Conservation (phyloP, 2,113 vertebrate species). For the Xyrauchen texanus region DNA sequence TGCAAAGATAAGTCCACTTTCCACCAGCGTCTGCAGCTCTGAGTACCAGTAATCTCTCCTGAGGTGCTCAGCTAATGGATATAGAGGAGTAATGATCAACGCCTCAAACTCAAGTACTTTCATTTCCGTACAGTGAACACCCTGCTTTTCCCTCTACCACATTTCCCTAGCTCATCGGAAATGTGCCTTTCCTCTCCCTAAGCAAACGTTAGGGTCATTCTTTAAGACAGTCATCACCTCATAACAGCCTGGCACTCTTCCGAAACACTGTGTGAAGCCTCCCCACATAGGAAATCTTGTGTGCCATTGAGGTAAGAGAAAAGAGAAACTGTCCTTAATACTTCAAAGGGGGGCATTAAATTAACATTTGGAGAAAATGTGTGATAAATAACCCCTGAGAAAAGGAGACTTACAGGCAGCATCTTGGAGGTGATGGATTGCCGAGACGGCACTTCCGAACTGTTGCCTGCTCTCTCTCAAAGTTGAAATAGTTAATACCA, state of each 20-base stretch:
- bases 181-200: slow-evolving; percentile 62
- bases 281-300: slow-evolving; percentile 10
- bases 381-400: neutral
- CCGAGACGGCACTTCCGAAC: slow-evolving; percentile 8
- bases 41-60: slow-evolving; percentile 45
- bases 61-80: slow-evolving; percentile 59
- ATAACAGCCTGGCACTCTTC: slow-evolving; percentile 66
- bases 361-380: slow-evolving; percentile 7
- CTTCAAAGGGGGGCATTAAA: neutral
- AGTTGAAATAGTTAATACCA: slow-evolving; percentile 27
- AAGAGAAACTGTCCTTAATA: slow-evolving; percentile 2
- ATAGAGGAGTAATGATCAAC: slow-evolving; percentile 57
- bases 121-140: slow-evolving; percentile 48
- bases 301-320: neutral
- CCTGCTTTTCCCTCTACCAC: slow-evolving; percentile 37
- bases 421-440: slow-evolving; percentile 1
- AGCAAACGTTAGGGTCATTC: slow-evolving; percentile 65
- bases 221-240: slow-evolving; percentile 74
- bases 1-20: slow-evolving; percentile 23
- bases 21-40: slow-evolving; percentile 28
- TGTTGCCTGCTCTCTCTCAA: slow-evolving; percentile 20
- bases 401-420: neutral
- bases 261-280: slow-evolving; percentile 18
- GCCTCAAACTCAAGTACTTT: slow-evolving; percentile 42
- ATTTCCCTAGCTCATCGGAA: slow-evolving; percentile 60